A percentile compares a stretch with the other conserved stretches of the same genome.
phyloP scores from a whole-genome alignment of 1,140 invertebrate genomes.

The Homarus americanus region DNA sequence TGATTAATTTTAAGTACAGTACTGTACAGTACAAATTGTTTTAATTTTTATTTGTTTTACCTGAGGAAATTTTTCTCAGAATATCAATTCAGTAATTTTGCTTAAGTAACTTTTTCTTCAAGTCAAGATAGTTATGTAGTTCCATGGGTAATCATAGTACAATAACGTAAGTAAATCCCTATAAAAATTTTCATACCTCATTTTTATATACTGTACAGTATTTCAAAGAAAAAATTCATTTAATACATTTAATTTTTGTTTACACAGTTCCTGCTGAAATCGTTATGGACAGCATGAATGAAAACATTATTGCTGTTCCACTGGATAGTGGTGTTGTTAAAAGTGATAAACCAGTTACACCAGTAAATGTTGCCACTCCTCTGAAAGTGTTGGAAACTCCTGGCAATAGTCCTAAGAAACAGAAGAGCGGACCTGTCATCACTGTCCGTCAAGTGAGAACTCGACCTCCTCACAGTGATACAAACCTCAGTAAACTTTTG shows the following conservation, averaged over 20 bases:
- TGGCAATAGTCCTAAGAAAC: neutral
- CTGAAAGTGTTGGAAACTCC: neutral
- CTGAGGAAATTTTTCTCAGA: too few relatives aligned
- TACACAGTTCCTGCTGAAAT: conserved; percentile 38
- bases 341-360: neutral
- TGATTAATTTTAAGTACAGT: too few relatives aligned
- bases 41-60: too few relatives aligned
- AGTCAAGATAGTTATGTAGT: too few relatives aligned
- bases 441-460: conserved; percentile 8
- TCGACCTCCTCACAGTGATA: neutral
- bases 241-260: neutral
- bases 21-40: too few relatives aligned
- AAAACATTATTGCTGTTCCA: conserved; percentile 26
- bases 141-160: too few relatives aligned
- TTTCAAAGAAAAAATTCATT: too few relatives aligned
- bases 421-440: conserved; percentile 11
- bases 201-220: too few relatives aligned
- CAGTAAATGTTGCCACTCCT: neutral
- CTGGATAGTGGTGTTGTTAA: neutral
- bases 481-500: neutral
- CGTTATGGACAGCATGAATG: conserved; percentile 23
- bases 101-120: too few relatives aligned
- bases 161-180: too few relatives aligned
- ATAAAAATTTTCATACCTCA: too few relatives aligned
- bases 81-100: too few relatives aligned